These are phyloP conservation scores for Acleris cristana DNA, from an alignment of 2,888 invertebrate species.

Conservation along the genomic window DNA sequence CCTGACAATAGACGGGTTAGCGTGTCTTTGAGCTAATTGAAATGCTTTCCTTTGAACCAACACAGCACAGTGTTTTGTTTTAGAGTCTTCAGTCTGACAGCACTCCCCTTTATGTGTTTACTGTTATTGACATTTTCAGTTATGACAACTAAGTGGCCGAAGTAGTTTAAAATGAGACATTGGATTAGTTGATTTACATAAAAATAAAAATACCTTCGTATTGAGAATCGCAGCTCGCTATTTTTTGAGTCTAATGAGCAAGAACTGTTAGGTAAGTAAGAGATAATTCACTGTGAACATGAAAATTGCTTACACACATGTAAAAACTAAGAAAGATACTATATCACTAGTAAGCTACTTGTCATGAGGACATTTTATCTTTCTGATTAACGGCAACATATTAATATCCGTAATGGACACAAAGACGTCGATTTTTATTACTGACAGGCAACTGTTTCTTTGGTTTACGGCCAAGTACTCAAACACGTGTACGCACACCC, in stretches of 20 bases:
- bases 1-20: conserved; percentile 4
- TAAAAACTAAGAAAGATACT: neutral
- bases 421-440: conserved; percentile 22
- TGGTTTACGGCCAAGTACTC: conserved; percentile 26
- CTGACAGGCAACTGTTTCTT: conserved; percentile 22
- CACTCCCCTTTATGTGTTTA: too few relatives aligned
- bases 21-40: conserved; percentile 17
- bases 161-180: too few relatives aligned
- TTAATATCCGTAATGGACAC: conserved; percentile 14
- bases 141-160: too few relatives aligned
- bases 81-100: too few relatives aligned
- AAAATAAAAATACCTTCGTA: too few relatives aligned
- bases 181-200: neutral
- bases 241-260: too few relatives aligned
- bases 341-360: neutral
- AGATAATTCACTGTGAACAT: too few relatives aligned
- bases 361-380: conserved; percentile 13
- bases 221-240: too few relatives aligned
- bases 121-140: too few relatives aligned
- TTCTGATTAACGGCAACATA: conserved; percentile 17
- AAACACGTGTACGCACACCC: conserved; percentile 5
- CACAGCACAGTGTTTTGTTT: neutral
- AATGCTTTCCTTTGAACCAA: conserved; percentile 1
- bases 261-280: too few relatives aligned
- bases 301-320: too few relatives aligned